These are phyloP conservation scores for Anas platyrhynchos DNA, from an alignment of 2,113 vertebrate genomes.

Conservation along the genomic window DNA sequence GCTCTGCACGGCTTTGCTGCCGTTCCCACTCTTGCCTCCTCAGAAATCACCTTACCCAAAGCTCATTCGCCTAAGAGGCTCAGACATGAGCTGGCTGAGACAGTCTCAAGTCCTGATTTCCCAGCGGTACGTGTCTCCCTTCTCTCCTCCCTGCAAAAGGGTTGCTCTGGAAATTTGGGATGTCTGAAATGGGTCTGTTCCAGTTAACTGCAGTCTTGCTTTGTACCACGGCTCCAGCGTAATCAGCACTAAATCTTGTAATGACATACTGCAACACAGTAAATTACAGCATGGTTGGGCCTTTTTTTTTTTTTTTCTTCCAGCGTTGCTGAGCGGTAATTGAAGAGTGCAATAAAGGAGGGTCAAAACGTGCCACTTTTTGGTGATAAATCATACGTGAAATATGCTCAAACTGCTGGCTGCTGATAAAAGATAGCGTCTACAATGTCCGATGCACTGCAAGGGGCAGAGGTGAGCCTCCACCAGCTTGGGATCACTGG, in stretches of 20 bases:
- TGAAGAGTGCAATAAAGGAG: conserved; percentile 12
- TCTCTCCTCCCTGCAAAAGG: not conserved
- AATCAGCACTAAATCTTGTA: conserved; percentile 14
- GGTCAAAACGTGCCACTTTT: not conserved
- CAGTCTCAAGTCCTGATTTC: conserved; percentile 6
- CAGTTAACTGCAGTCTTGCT: not conserved
- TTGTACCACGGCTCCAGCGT: not conserved
- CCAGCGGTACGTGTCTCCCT: not conserved
- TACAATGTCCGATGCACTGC: not conserved
- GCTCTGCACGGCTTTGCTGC: not conserved
- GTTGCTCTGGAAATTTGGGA: not conserved
- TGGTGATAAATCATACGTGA: not conserved
- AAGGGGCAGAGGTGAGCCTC: not conserved
- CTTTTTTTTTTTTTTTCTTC: not conserved
- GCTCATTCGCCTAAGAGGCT: conserved; percentile 6
- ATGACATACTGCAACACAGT: not conserved
- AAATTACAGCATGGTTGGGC: conserved; percentile 8
- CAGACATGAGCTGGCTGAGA: not conserved
- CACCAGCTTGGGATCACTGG: not conserved
- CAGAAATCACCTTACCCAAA: conserved; percentile 37
- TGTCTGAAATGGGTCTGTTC: not conserved
- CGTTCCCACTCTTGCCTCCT: not conserved
- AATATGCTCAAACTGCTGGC: not conserved
- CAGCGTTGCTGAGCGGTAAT: not conserved
- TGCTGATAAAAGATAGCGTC: not conserved